These are phyloP conservation scores for Dendrolimus punctatus DNA, from an alignment of 1,140 invertebrate genomes.

Conservation along the genomic window DNA sequence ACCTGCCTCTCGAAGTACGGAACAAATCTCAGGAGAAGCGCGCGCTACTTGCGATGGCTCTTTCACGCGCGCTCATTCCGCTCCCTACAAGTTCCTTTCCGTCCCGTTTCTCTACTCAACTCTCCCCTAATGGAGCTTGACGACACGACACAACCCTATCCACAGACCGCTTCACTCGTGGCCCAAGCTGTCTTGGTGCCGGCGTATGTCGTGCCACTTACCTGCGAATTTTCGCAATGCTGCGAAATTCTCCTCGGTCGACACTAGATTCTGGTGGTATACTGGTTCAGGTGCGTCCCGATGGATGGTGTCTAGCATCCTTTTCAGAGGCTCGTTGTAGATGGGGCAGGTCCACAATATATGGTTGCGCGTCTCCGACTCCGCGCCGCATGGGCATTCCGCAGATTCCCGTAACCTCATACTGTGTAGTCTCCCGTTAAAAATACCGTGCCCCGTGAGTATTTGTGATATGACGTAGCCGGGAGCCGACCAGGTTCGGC, in stretches of 20 bases:
- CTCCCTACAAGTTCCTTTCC: constrained; percentile 4
- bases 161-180: neutral
- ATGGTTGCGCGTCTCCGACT: constrained; percentile 6
- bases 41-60: neutral
- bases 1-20: constrained; percentile 1
- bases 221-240: constrained; percentile 1
- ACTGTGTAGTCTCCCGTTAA: constrained; percentile 10
- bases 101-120: neutral
- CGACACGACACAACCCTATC: neutral
- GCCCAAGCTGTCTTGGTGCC: too few species aligned
- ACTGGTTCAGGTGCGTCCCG: neutral
- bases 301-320: constrained; percentile 1
- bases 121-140: constrained; percentile 5
- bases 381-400: constrained; percentile 5
- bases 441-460: constrained; percentile 12
- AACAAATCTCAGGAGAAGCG: neutral
- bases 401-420: constrained; percentile 6
- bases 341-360: constrained; percentile 8
- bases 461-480: constrained; percentile 13
- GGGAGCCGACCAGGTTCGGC: constrained; percentile 6
- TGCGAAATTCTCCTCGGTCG: neutral
- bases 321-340: constrained; percentile 5
- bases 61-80: neutral
- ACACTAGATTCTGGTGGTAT: neutral
- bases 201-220: neutral